phyloP scores from a whole-genome alignment of 2,113 vertebrate genomes.

The Gasterosteus nipponicus region DNA sequence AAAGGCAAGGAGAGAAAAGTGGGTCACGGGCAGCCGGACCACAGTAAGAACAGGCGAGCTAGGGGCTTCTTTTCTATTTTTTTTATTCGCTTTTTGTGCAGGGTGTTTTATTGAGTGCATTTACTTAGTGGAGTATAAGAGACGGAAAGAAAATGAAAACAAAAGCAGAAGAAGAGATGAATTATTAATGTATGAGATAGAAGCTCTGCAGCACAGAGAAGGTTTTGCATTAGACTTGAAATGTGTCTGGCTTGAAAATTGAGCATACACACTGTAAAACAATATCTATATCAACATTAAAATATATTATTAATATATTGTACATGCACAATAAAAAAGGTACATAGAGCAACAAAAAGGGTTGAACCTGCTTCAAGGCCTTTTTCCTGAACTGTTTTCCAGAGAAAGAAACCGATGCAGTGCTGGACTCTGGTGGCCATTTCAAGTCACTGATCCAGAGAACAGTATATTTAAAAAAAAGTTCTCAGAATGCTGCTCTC shows the following conservation, averaged over 20 bases:
- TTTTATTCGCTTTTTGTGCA: neutral
- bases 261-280: neutral
- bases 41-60: slow-evolving; percentile 19
- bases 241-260: neutral
- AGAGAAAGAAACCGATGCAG: slow-evolving; percentile 19
- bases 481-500: neutral
- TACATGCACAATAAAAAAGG: neutral
- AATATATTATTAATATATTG: neutral
- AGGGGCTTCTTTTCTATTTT: slow-evolving; percentile 6
- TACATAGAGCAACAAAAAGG: neutral
- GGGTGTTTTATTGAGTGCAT: slow-evolving; percentile 22
- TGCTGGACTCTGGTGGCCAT: slow-evolving; percentile 66
- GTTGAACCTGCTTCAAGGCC: neutral
- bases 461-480: neutral
- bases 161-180: slow-evolving; percentile 5
- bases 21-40: slow-evolving; percentile 64
- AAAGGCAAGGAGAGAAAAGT: slow-evolving; percentile 63
- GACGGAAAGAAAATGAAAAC: slow-evolving; percentile 1
- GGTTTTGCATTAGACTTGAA: slow-evolving; percentile 3
- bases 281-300: neutral
- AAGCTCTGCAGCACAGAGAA: slow-evolving; percentile 20
- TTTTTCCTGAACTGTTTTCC: neutral
- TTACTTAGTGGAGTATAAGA: slow-evolving; percentile 8
- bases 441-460: slow-evolving; percentile 32
- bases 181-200: slow-evolving; percentile 27